Percentiles rank a stretch among this genome's conserved stretches.
phyloP scores from a whole-genome alignment of 2,888 invertebrate species.

The Eristalis arbustorum region DNA sequence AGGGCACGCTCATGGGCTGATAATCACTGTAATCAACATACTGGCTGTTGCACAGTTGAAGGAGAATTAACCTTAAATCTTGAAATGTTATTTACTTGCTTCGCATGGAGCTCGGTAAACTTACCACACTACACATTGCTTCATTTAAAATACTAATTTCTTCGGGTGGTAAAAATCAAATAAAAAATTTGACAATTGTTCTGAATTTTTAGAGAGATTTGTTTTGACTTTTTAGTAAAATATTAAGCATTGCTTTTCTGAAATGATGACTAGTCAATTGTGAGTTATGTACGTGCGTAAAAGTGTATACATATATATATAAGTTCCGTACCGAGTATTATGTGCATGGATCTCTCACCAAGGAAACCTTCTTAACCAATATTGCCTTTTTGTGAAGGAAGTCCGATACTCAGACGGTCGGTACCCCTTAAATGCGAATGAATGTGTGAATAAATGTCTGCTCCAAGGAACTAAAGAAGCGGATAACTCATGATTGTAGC shows the following conservation, averaged over 20 bases:
- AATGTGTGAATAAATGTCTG: too few relatives aligned
- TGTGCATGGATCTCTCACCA: too few relatives aligned
- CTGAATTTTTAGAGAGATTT: background rate
- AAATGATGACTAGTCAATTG: too few relatives aligned
- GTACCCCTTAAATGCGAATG: too few relatives aligned
- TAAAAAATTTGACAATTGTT: slow-evolving; percentile 26
- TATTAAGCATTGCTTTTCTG: background rate
- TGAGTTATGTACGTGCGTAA: too few relatives aligned
- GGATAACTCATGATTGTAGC: too few relatives aligned
- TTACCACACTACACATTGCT: slow-evolving; percentile 58
- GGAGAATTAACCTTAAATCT: slow-evolving; percentile 43
- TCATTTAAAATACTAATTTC: slow-evolving; percentile 36
- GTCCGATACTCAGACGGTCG: too few relatives aligned
- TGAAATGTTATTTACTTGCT: background rate
- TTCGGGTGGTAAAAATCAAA: slow-evolving; percentile 8
- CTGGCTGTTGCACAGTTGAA: slow-evolving; percentile 37
- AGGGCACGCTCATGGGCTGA: slow-evolving; percentile 34
- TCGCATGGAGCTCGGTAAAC: background rate
- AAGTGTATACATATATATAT: too few relatives aligned
- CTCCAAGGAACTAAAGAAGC: too few relatives aligned
- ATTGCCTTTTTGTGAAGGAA: too few relatives aligned
- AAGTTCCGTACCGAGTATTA: too few relatives aligned
- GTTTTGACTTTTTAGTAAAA: background rate
- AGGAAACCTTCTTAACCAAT: too few relatives aligned
- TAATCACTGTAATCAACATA: slow-evolving; percentile 47